Percentiles rank a stretch among this genome's conserved stretches.
Evolutionary conservation across 2,113 vertebrate species (phyloP).

Genomic region (Ailurus styani): DNA sequence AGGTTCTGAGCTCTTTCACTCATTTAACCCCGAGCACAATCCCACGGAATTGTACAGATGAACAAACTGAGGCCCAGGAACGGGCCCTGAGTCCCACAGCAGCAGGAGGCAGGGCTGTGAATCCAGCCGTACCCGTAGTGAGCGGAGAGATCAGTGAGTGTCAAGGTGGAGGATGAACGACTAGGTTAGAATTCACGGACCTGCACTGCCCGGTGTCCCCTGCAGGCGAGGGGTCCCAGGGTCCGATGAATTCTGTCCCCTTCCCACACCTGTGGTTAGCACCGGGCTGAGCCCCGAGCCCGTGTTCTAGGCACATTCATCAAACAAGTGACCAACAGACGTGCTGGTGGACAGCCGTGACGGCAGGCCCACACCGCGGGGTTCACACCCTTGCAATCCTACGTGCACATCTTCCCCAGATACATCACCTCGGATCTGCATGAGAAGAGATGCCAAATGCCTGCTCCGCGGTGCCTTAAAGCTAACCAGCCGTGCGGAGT

Average conservation of each 20-base stretch:
- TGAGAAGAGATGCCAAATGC: neutral
- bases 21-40: neutral
- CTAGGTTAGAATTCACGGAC: neutral
- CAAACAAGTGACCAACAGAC: neutral
- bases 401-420: neutral
- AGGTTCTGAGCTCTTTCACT: neutral
- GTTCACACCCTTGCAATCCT: too few relatives aligned
- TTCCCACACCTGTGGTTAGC: neutral
- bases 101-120: neutral
- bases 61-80: neutral
- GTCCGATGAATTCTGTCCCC: rapidly evolving
- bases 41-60: neutral
- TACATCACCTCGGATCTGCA: neutral
- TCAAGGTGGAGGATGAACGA: neutral
- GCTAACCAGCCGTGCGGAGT: neutral
- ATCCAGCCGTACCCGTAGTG: neutral
- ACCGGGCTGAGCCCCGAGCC: rapidly evolving
- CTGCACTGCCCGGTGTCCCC: too few relatives aligned
- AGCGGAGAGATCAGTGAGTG: neutral
- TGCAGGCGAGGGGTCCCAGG: neutral
- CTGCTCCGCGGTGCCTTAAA: neutral
- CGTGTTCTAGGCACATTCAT: rapidly evolving
- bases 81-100: neutral
- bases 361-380: neutral
- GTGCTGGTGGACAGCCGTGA: too few relatives aligned